Evolutionary conservation across 2,797 vertebrate species (phyloP).

Genomic region (Allenopithecus nigroviridis): DNA sequence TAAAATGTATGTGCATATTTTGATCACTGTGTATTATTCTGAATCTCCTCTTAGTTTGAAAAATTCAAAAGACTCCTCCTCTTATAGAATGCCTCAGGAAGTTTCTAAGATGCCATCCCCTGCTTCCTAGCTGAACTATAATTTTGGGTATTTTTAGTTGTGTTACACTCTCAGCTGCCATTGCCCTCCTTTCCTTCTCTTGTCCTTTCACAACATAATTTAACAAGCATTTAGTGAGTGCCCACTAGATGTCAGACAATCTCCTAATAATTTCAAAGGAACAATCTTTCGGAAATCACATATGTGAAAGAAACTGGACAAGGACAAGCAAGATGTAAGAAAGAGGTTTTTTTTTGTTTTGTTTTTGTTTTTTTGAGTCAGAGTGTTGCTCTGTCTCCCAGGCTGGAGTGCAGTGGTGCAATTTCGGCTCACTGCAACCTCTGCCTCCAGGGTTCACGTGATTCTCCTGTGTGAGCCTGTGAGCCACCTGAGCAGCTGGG

Average conservation of each 20-base stretch:
- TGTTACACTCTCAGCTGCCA: not conserved
- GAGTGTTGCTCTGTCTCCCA: not conserved
- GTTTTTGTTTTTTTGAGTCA: no score
- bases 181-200: not conserved
- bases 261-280: slow-evolving; percentile 42
- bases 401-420: not conserved
- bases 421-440: not conserved
- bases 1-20: not conserved
- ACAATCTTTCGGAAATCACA: not conserved
- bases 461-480: not conserved
- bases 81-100: not conserved
- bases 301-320: not conserved
- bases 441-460: not conserved
- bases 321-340: not conserved
- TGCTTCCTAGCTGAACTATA: not conserved
- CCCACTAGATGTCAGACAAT: slow-evolving; percentile 76
- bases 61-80: not conserved
- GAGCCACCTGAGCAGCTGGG: not conserved
- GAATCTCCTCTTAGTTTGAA: not conserved
- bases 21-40: not conserved
- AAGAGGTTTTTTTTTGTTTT: not conserved
- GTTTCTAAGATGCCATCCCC: rapidly evolving
- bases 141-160: not conserved
- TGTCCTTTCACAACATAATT: not conserved
- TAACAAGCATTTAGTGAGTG: slow-evolving; percentile 41